Conservation (phyloP, 1,140 invertebrate genomes). For the Rhopalosiphum maidis region DNA sequence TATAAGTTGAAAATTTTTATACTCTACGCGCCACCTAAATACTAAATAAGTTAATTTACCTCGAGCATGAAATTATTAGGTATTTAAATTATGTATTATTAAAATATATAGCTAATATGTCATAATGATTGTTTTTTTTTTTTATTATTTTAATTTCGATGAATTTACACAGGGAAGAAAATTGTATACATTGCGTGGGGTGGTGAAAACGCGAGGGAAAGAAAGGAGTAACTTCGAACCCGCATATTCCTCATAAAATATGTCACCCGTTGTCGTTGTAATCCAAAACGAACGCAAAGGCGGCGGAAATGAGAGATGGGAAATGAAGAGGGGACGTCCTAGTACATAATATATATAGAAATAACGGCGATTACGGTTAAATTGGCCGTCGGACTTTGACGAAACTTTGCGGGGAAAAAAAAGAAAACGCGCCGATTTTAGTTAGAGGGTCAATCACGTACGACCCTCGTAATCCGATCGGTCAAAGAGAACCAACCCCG, state of each 20-base stretch:
- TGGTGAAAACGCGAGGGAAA: not conserved
- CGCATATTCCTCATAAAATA: slow-evolving; percentile 12
- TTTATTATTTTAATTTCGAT: not conserved
- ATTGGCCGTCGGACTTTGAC: slow-evolving; percentile 31
- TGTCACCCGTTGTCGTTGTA: slow-evolving; percentile 10
- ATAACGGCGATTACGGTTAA: slow-evolving; percentile 4
- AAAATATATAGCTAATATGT: too few species aligned
- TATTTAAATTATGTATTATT: too few species aligned
- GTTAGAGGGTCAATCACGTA: slow-evolving; percentile 48
- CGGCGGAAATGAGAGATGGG: not conserved
- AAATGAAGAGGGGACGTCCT: not conserved
- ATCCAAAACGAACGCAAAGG: not conserved
- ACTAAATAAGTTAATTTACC: not conserved
- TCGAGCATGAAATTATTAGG: not conserved
- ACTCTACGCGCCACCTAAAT: not conserved
- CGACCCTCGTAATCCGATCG: slow-evolving; percentile 48
- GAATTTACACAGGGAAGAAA: not conserved
- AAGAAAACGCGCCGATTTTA: not conserved
- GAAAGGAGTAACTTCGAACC: not conserved
- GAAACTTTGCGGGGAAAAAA: not conserved
- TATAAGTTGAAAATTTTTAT: not conserved
- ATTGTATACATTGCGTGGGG: not conserved
- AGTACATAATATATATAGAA: not conserved
- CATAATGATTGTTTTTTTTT: too few species aligned
- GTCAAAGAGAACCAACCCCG: slow-evolving; percentile 12